Evolutionary conservation across 2,888 invertebrate species (phyloP).

Genomic region (Eristalis pertinax): DNA sequence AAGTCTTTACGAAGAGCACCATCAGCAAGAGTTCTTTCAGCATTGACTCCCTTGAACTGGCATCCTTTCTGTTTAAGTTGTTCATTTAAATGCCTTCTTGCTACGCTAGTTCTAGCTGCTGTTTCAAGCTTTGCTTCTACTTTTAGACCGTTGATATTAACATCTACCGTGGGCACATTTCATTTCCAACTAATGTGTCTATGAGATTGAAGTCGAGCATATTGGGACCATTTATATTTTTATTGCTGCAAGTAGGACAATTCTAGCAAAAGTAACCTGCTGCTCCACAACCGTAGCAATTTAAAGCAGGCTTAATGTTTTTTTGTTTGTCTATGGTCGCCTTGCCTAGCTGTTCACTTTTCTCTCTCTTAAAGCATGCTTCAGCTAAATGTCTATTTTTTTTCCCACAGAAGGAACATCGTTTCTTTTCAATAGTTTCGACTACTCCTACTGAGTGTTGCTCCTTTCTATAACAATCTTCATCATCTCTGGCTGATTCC

Average conservation of each 20-base stretch:
- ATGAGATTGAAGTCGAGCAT: not conserved
- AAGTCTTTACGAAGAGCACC: no score
- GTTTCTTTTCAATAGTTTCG: not conserved
- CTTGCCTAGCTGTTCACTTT: no score
- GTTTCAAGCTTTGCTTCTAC: not conserved
- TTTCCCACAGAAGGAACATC: not conserved
- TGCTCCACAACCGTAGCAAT: slow-evolving; percentile 1
- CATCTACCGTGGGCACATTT: not conserved
- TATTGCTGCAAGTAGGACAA: not conserved
- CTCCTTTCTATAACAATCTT: not conserved
- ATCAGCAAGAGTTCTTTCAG: not conserved
- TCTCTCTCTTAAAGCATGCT: not conserved
- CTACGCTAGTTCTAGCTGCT: not conserved
- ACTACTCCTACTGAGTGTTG: no score
- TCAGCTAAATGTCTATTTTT: not conserved
- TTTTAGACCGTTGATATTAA: not conserved
- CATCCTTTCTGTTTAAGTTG: not conserved
- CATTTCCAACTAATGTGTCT: no score
- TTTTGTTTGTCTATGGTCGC: not conserved
- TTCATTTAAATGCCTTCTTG: not conserved
- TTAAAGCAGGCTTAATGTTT: not conserved
- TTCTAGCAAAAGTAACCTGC: not conserved
- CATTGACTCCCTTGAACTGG: not conserved
- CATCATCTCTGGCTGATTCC: not conserved
- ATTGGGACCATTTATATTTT: not conserved